Conservation (phyloP, 1,140 invertebrate species). For the Penaeus indicus region DNA sequence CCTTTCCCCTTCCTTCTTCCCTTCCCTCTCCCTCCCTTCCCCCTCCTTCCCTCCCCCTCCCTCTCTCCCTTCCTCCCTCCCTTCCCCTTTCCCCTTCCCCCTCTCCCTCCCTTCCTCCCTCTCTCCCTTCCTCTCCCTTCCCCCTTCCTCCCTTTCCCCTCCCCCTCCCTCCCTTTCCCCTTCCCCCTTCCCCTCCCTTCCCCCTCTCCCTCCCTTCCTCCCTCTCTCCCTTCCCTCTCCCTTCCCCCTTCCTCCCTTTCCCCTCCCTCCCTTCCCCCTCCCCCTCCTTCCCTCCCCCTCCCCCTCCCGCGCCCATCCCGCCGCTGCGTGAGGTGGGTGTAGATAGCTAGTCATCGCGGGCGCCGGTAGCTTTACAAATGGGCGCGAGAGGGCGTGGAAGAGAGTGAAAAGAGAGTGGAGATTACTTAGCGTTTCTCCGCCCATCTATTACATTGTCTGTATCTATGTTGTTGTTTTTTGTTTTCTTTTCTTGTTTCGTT, state of each 20-base stretch:
- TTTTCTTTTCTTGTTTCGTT: neutral
- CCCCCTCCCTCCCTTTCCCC: neutral
- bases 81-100: neutral
- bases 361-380: neutral
- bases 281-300: constrained; percentile 23
- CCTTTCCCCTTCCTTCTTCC: neutral
- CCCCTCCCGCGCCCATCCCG: neutral
- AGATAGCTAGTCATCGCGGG: neutral
- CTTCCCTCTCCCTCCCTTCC: neutral
- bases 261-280: constrained; percentile 11
- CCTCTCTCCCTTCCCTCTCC: neutral
- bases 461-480: neutral
- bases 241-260: constrained; percentile 21
- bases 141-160: neutral
- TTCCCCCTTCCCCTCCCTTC: neutral
- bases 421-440: neutral
- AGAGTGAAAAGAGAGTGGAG: neutral
- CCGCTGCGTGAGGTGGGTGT: neutral
- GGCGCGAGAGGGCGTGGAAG: neutral
- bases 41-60: neutral
- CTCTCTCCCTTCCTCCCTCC: neutral
- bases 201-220: neutral
- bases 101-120: neutral
- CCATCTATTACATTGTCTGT: neutral
- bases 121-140: neutral